Evolutionary conservation across 2,113 vertebrate genomes (phyloP), one percentile per base, ranked within the genome.

Genomic region (Trichomycterus rosablanca): DNA sequence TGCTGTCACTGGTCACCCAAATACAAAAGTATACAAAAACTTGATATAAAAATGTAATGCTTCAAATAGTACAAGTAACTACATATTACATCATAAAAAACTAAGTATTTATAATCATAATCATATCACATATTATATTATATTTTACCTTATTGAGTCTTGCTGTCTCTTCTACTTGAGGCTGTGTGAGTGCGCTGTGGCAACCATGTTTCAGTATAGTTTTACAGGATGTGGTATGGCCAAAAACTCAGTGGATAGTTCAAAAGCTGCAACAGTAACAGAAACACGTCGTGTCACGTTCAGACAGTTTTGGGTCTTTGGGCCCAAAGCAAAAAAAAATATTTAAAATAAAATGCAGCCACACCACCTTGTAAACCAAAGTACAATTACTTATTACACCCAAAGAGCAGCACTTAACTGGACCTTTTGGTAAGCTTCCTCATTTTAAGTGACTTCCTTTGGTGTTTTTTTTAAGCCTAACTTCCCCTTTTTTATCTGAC

Each of bases 361-460:
- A 45, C 2, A 16, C 5, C 6, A 6, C 7, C 23, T 8, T 40
- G 6, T 45, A 18, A 45, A 48, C 19, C 5, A 15, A 34, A 28
- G 23, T 7, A 28, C 5, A 26, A n/a, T 5, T 30, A 51, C 18
- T 26, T 62, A 8, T 49, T 37, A 52, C 11, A 40, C 23, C n/a
- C 53, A 28, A 49, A 46, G 56, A 45, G 18, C 19, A 19, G 18
- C 10, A 23, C 12, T 46, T 55, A 73, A 66, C 48, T 72, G 59
- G 62, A 67, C 64, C 59, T 76, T 53, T 68, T 61, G 39, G 30
- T 32, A 35, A 54, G 39, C 73, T 78, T 78, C 76, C 76, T 78
- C 73, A n/a, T 76, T 76, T 76, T 70, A 28, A 55, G 40, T 49
- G 54, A 52, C 73, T 78, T 78, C 71, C 76, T 78, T 68, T 19